Base-by-base conservation (phyloP, 2,888 invertebrate species). In the Microctonus aethiopoides region DNA sequence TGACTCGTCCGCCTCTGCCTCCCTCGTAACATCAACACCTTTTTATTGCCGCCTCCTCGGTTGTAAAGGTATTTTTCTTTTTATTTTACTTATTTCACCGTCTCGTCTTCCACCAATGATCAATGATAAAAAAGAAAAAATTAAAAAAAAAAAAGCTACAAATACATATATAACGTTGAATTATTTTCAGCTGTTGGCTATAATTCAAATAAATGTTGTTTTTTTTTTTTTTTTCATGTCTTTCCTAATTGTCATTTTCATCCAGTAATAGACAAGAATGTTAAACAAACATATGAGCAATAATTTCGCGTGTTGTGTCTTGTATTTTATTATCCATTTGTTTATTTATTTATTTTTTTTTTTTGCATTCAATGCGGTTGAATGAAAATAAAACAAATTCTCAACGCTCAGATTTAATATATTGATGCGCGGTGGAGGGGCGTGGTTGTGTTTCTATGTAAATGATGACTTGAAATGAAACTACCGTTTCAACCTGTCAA, bases 401-500 rank as follows among this genome's bases (percentile, higher is more conserved):
- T 39, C 1, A 1, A 4, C 39, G 39, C n/a, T n/a, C 7, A 20
- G 46, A 20, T 46, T 20, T 46, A 46, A 46, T 16, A 46, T 46
- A 46, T 46, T 46, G 46, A 46, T 46, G 59, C 62, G 64, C 46
- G 63, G 54, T 46, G 56, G 63, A 66, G 46, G 52, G 67, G 68
- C 61, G 59, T 67, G 68, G 46, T 57, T 29, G 51, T 61, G 67
- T 71, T 69, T 22, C 68, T 70, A 75, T 74, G 74, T 72, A 74
- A 76, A 75, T 74, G 69, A 73, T 74, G 72, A 69, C 70, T 72
- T 71, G 70, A 71, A 72, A 74, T 74, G 68, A 69, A 72, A 74
- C 75, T 76, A 73, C 75, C 75, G 75, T 76, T 76, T 74, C 71
- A 74, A 76, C 74, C 74, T 74, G 76, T 77, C 77, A 75, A 76